phyloP scores from a whole-genome alignment of 2,113 vertebrate genomes.

The Petroica traversi region DNA sequence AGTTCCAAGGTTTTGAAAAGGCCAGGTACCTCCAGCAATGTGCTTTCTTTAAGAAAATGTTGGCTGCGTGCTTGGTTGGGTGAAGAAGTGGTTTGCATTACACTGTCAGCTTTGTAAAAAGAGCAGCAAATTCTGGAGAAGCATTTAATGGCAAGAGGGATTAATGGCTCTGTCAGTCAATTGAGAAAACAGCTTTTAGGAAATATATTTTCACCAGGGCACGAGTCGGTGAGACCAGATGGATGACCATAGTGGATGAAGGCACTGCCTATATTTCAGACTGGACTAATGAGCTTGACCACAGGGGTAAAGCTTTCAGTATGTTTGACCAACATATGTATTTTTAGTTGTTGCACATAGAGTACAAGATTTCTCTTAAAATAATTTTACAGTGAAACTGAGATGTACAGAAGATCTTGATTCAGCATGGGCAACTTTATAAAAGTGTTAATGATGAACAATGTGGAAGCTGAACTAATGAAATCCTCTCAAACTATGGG shows the following conservation, averaged over 20 bases:
- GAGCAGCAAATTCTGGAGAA: not conserved
- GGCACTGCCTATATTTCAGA: not conserved
- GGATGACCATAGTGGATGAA: not conserved
- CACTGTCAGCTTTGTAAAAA: not conserved
- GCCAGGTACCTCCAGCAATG: not conserved
- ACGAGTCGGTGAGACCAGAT: not conserved
- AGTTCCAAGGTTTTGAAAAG: conserved; percentile 34
- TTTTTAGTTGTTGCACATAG: not conserved
- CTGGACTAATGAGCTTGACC: not conserved
- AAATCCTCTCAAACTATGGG: not conserved
- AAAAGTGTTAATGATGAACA: not conserved
- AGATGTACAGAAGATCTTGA: not conserved
- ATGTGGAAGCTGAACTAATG: not conserved
- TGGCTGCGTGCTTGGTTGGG: not conserved
- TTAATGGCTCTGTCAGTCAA: not conserved
- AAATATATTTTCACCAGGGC: not conserved
- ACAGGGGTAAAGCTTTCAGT: not conserved
- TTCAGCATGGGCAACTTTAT: not conserved
- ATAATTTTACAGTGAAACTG: not conserved
- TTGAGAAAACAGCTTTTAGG: not conserved
- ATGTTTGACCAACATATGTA: not conserved
- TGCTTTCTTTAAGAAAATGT: conserved; percentile 9
- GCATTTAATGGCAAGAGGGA: not conserved
- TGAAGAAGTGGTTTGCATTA: conserved; percentile 7
- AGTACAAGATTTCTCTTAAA: not conserved